Evolutionary conservation across 1,140 invertebrate genomes (phyloP), one percentile per base, ranked within the genome.

Genomic region (Neocloeon triangulifer): DNA sequence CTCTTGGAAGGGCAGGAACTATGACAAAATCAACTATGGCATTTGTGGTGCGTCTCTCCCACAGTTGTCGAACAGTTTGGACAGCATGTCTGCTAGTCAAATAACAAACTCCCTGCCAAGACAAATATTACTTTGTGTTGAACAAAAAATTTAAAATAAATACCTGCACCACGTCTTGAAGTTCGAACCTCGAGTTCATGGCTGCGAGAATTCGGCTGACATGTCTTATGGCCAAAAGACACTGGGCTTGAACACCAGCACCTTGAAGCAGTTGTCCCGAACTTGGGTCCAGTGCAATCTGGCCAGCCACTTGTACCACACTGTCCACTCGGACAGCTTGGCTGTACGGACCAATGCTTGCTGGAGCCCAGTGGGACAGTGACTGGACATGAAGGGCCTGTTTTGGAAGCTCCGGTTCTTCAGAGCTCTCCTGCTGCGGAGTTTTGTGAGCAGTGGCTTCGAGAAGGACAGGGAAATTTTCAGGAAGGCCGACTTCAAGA

Each of bases 261-360:
- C 73, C 75, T 20, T 57, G 53, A 29, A 74, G 53, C 39, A 81
- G 58, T 43, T 61, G 56, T 72, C 91, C 73, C 40, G 66, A 78
- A 33, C 80, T 81, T 39, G 85, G 84, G 39, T 86, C 68, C 37
- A 92, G 51, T 9, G 77, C 80, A 42, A 92, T 89, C 59, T 92
- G 86, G 9, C 88, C 86, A 41, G 85, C 80, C 14, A 91, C 67
- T 49, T 75, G 73, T 20, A 88, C 73, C 39, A 81, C 69, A 41
- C 82, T 72, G 31, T 70, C 74, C 22, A 82, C 78, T 56, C 70
- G 68, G 35, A 80, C 64, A 16, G 78, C 79, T 59, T 95, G 88
- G 48, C 85, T 92, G 51, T 92, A 95, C 19, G 88, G 86, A 10
- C 86, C 86, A 41, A 95, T 91, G 48, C 88, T 91, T 25, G 84